These are phyloP conservation scores for Dryobates pubescens DNA, from an alignment of 2,797 vertebrate genomes.

Conservation along the genomic window DNA sequence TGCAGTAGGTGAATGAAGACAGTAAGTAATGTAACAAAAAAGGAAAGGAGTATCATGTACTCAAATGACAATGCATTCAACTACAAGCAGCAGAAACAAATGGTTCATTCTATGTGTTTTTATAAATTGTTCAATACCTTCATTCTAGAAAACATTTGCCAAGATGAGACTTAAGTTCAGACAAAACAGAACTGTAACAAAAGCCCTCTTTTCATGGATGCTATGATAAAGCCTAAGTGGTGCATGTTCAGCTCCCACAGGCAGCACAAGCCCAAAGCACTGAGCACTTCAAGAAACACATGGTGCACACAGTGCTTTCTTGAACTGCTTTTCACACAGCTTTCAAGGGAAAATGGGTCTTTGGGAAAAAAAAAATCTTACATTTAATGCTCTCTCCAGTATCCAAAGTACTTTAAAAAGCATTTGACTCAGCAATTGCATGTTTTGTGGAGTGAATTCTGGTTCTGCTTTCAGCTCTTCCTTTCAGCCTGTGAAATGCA, in stretches of 20 bases:
- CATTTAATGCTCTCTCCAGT: background rate
- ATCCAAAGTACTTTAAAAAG: constrained; percentile 4
- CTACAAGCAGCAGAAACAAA: background rate
- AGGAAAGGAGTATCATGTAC: background rate
- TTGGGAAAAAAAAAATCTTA: background rate
- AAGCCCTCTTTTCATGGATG: background rate
- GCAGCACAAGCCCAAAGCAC: background rate
- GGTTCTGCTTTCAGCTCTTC: background rate
- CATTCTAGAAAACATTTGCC: background rate
- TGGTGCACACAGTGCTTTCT: background rate
- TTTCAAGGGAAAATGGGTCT: background rate
- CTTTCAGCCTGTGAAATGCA: background rate
- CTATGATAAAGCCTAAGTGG: background rate
- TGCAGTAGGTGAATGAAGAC: constrained; percentile 29
- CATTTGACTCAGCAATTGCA: background rate
- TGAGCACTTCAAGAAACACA: background rate
- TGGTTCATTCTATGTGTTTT: background rate
- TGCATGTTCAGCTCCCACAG: background rate
- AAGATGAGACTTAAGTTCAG: background rate
- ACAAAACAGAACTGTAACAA: background rate
- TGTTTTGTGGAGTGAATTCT: background rate
- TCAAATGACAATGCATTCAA: background rate
- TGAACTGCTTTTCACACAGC: constrained; percentile 12
- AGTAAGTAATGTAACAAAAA: constrained; percentile 26
- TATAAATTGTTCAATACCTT: background rate